Evolutionary conservation across 1,140 invertebrate species (phyloP).

Genomic region (Dendroctonus ponderosae): DNA sequence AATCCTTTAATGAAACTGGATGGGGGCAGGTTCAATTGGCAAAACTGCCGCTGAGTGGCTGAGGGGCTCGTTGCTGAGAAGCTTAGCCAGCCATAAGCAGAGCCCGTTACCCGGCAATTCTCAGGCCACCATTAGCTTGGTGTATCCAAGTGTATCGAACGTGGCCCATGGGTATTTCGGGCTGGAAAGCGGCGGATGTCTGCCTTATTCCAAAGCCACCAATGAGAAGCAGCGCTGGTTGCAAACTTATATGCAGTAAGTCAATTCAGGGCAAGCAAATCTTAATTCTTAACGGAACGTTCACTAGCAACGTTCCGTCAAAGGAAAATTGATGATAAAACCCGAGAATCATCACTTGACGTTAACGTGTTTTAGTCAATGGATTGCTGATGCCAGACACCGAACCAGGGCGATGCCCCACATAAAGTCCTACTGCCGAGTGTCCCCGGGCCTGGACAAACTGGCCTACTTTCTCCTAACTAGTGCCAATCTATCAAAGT

Average conservation of each 20-base stretch:
- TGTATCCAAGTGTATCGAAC: conserved; percentile 77
- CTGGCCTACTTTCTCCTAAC: conserved; percentile 83
- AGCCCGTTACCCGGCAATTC: conserved; percentile 40
- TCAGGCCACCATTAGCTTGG: conserved; percentile 47
- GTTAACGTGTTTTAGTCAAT: conserved; percentile 64
- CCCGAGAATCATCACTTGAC: not conserved
- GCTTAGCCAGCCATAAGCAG: conserved; percentile 58
- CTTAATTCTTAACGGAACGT: no score
- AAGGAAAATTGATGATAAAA: no score
- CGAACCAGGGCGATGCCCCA: conserved; percentile 86
- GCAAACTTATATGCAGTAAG: conserved; percentile 73
- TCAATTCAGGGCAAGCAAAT: no score
- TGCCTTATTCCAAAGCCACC: conserved; percentile 80
- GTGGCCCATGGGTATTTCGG: conserved; percentile 83
- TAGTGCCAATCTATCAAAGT: conserved; percentile 92
- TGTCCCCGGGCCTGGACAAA: conserved; percentile 64
- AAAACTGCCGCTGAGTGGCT: conserved; percentile 69
- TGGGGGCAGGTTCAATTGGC: conserved; percentile 53
- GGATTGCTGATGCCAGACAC: conserved; percentile 68
- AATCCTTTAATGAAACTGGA: not conserved
- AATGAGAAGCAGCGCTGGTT: conserved; percentile 89
- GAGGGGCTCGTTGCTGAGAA: conserved; percentile 62
- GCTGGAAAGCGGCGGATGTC: conserved; percentile 76
- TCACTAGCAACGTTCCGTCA: no score
- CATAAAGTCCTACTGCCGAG: conserved; percentile 85